A percentile compares a stretch with the other conserved stretches of the same genome.
These are phyloP conservation scores for Keiferia lycopersicella DNA, from an alignment of 2,888 invertebrate genomes.

Conservation along the genomic window DNA sequence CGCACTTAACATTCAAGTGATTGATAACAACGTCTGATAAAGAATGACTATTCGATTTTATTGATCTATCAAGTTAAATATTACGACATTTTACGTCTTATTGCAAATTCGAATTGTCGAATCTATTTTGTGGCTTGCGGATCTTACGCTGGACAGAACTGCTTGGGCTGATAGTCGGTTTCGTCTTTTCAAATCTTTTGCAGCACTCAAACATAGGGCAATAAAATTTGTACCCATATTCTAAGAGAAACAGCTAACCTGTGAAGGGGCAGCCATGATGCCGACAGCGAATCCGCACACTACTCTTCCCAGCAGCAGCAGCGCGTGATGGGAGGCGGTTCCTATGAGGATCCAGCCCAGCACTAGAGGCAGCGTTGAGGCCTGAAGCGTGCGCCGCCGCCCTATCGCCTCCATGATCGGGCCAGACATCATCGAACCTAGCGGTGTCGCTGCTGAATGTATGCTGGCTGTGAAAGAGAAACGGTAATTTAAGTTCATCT, in stretches of 20 bases:
- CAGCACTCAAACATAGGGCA: no score
- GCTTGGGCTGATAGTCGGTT: no score
- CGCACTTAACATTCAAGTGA: neutral
- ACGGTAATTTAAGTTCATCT: no score
- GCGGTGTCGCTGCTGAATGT: constrained; percentile 88
- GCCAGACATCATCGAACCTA: constrained; percentile 87
- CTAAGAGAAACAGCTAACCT: no score
- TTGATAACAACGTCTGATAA: neutral
- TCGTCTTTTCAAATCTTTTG: no score
- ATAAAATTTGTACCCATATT: no score
- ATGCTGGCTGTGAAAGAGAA: constrained; percentile 82
- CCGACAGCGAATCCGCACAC: constrained; percentile 88
- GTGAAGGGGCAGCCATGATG: constrained; percentile 86
- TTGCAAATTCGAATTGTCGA: neutral
- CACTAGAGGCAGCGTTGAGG: constrained; percentile 84
- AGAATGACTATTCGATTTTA: neutral
- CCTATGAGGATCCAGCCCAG: constrained; percentile 86
- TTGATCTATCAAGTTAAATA: no score
- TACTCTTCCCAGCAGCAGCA: constrained; percentile 84
- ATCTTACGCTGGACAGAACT: no score
- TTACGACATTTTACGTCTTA: neutral
- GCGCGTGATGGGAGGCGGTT: constrained; percentile 77
- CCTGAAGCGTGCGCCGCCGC: constrained; percentile 83
- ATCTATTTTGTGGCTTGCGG: no score
- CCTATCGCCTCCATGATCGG: constrained; percentile 87